These are phyloP conservation scores for Drosophila melanica DNA, from an alignment of 1,140 invertebrate species.

Conservation along the genomic window DNA sequence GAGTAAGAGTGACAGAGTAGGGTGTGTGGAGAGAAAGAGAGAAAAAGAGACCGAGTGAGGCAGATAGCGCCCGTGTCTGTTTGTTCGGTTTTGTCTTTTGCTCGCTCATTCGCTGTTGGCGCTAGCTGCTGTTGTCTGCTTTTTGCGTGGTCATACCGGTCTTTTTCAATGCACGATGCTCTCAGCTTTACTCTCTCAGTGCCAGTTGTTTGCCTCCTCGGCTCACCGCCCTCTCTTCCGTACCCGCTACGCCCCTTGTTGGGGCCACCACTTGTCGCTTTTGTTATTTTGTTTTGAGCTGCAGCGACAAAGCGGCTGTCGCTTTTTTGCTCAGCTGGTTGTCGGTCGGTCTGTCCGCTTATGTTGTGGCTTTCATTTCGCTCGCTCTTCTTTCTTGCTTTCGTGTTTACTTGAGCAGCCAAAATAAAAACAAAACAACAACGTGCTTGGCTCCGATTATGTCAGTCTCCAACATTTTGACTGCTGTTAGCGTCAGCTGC, in stretches of 20 bases:
- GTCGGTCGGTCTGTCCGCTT: slow-evolving; percentile 25
- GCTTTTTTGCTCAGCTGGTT: slow-evolving; percentile 68
- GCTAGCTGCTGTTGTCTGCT: slow-evolving; percentile 32
- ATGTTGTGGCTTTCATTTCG: slow-evolving; percentile 54
- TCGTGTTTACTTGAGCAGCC: slow-evolving; percentile 26
- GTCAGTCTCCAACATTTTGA: slow-evolving; percentile 42
- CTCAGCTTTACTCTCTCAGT: slow-evolving; percentile 4
- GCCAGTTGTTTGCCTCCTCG: background rate
- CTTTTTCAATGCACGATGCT: slow-evolving; percentile 54
- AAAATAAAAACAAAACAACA: slow-evolving; percentile 58
- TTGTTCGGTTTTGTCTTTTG: slow-evolving; percentile 43
- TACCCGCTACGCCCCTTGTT: background rate
- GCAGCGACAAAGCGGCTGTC: slow-evolving; percentile 63
- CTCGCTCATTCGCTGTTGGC: slow-evolving; percentile 45
- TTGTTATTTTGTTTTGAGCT: slow-evolving; percentile 70
- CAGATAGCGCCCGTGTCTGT: slow-evolving; percentile 20
- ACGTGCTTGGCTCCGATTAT: slow-evolving; percentile 54
- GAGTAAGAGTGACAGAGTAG: slow-evolving; percentile 13
- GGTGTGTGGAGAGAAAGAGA: background rate
- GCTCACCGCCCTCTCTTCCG: slow-evolving; percentile 2
- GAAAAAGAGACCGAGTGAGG: slow-evolving; percentile 5
- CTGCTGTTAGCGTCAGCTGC: slow-evolving; percentile 44
- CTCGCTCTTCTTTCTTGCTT: slow-evolving; percentile 24
- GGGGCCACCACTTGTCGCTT: slow-evolving; percentile 63
- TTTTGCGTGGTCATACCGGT: slow-evolving; percentile 71